Evolutionary conservation across 1,140 invertebrate species (phyloP).

Genomic region (Orussus abietinus): DNA sequence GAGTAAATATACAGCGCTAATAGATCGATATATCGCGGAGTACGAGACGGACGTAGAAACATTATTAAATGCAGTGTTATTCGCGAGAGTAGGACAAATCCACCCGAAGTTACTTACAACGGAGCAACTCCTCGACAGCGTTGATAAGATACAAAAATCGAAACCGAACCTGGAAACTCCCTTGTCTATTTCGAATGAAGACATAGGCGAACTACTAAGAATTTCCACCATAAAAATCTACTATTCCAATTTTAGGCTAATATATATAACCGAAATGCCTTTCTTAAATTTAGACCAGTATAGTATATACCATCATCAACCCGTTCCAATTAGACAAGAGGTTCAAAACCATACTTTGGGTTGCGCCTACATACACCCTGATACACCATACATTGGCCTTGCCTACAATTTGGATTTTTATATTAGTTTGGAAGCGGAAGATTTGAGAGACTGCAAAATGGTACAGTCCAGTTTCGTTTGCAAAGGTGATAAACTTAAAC

Average conservation of each 20-base stretch:
- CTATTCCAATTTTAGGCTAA: slow-evolving; percentile 6
- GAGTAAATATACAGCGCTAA: not conserved
- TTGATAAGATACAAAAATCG: slow-evolving; percentile 1
- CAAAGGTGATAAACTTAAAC: not conserved
- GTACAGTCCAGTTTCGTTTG: not conserved
- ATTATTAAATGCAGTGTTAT: slow-evolving; percentile 3
- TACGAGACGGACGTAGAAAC: slow-evolving; percentile 10
- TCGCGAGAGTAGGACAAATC: slow-evolving; percentile 9
- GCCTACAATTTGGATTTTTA: slow-evolving; percentile 7
- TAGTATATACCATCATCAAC: slow-evolving; percentile 5
- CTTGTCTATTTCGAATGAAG: not conserved
- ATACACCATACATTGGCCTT: not conserved
- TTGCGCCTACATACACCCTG: slow-evolving; percentile 6
- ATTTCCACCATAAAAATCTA: not conserved
- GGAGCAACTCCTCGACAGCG: not conserved
- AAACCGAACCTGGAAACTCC: slow-evolving; percentile 7
- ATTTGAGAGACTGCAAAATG: slow-evolving; percentile 7
- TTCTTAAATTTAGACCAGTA: slow-evolving; percentile 3
- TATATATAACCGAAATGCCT: slow-evolving; percentile 8
- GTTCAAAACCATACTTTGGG: too few species aligned
- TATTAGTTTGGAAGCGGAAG: not conserved
- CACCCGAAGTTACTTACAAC: slow-evolving; percentile 3
- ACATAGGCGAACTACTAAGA: slow-evolving; percentile 1
- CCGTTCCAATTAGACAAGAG: slow-evolving; percentile 1
- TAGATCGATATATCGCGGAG: slow-evolving; percentile 3